These are phyloP conservation scores for Euplexia lucipara DNA, from an alignment of 2,888 invertebrate species.

Conservation along the genomic window DNA sequence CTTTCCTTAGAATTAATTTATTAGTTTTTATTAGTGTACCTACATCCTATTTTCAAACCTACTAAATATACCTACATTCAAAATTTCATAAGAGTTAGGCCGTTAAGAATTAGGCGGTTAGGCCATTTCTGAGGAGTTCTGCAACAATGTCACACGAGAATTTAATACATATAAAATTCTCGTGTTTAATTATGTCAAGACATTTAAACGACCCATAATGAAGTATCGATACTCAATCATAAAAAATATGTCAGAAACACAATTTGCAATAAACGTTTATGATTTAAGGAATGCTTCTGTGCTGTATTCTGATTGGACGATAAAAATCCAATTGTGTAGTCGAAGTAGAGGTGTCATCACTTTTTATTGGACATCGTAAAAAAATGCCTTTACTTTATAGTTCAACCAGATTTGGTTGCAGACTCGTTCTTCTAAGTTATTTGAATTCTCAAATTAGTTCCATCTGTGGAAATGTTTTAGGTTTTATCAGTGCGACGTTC, in stretches of 20 bases:
- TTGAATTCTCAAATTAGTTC: conserved; percentile 6
- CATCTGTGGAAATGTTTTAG: no score
- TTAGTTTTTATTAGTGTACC: no score
- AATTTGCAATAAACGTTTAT: conserved; percentile 63
- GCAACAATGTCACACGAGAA: no score
- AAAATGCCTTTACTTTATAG: conserved; percentile 43
- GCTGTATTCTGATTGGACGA: conserved; percentile 60
- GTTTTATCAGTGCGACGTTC: no score
- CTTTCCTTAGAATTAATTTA: no score
- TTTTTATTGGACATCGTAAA: conserved; percentile 65
- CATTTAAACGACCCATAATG: conserved; percentile 1
- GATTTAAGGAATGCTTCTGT: conserved; percentile 32
- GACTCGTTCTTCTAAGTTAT: conserved; percentile 5
- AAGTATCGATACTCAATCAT: conserved; percentile 21
- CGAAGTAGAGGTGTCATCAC: conserved; percentile 60
- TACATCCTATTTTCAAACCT: no score
- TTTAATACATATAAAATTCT: no score
- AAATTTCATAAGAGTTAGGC: no score
- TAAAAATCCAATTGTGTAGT: conserved; percentile 62
- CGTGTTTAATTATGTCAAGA: neutral
- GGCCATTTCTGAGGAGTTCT: no score
- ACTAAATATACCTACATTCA: no score
- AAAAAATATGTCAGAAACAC: conserved; percentile 38
- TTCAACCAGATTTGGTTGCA: conserved; percentile 49
- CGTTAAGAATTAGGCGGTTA: no score